These are phyloP conservation scores for Teleogryllus occipitalis DNA, from an alignment of 1,140 invertebrate genomes.

Conservation along the genomic window DNA sequence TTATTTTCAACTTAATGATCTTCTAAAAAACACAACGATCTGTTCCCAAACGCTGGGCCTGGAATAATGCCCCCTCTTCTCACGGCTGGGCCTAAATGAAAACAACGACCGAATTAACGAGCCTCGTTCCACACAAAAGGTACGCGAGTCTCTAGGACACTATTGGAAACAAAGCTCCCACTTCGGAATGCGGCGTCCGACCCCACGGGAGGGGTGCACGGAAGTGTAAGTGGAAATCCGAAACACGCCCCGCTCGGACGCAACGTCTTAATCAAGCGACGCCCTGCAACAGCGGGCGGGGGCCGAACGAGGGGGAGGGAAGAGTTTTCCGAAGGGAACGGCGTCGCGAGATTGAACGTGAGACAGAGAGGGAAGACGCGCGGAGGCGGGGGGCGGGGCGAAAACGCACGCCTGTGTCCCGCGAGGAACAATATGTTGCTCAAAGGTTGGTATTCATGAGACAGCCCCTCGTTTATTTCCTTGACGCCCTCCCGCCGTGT, in stretches of 20 bases:
- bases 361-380: neutral
- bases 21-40: neutral
- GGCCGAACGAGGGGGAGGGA: neutral
- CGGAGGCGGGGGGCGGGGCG: no score
- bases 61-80: no score
- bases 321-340: neutral
- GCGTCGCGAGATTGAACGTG: neutral
- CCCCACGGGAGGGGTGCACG: no score
- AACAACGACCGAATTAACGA: neutral
- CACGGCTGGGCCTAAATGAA: neutral
- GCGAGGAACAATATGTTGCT: neutral
- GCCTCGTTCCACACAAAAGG: neutral
- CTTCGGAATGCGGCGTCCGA: neutral
- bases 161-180: neutral
- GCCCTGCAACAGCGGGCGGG: neutral
- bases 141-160: neutral
- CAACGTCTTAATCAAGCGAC: neutral
- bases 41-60: neutral
- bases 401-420: neutral
- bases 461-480: neutral
- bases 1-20: neutral
- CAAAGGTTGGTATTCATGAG: conserved; percentile 3
- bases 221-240: neutral
- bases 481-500: neutral
- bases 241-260: neutral